Percentiles rank a stretch among this genome's conserved stretches.
These are phyloP conservation scores for Channallabes apus DNA, from an alignment of 2,797 vertebrate species.

Conservation along the genomic window DNA sequence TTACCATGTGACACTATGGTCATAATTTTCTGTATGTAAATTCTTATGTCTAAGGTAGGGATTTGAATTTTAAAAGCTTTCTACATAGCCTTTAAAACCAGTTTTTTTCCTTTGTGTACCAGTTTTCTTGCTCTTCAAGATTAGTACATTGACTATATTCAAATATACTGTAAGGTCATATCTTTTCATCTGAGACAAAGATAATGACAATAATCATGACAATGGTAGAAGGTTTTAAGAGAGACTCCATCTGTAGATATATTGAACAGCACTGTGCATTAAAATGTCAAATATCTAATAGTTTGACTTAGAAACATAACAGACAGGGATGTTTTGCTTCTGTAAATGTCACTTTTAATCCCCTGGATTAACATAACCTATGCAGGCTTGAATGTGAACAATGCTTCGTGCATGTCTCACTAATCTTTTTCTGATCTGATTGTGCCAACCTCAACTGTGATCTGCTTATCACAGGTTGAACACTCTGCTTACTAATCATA, in stretches of 20 bases:
- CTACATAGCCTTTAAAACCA: neutral
- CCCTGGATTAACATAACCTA: neutral
- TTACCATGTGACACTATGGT: neutral
- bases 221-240: neutral
- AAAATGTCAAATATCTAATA: neutral
- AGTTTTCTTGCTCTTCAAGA: neutral
- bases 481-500: neutral
- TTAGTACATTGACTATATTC: neutral
- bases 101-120: neutral
- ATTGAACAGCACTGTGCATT: neutral
- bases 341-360: neutral
- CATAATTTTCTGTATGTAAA: neutral
- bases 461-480: neutral
- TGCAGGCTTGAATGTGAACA: neutral
- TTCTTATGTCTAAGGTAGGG: neutral
- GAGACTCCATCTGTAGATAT: neutral
- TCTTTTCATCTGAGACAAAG: neutral
- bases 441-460: neutral
- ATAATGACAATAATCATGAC: neutral
- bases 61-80: neutral
- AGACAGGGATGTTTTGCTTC: neutral
- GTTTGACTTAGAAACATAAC: neutral
- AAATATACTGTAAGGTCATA: too few species aligned
- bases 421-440: constrained; percentile 11
- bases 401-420: neutral